Evolutionary conservation across 1,140 invertebrate species (phyloP).

Genomic region (Drosophila arizonae): DNA sequence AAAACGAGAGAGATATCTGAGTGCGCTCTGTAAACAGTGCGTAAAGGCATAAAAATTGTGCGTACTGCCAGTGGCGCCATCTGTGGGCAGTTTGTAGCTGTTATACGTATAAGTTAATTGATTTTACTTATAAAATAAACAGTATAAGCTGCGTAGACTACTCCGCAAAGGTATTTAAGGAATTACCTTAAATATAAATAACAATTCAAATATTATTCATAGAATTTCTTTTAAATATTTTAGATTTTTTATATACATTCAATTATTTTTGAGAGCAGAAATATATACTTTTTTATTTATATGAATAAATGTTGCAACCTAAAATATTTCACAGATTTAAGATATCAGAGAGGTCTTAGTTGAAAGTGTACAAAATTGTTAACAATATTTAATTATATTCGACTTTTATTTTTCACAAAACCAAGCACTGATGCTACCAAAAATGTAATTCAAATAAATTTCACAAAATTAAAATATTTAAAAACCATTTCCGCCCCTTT

Average conservation of each 20-base stretch:
- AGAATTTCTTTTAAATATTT: no score
- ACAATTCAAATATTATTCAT: no score
- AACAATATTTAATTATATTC: no score
- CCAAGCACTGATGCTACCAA: no score
- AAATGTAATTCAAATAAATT: no score
- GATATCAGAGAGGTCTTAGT: no score
- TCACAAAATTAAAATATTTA: background rate
- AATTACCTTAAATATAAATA: background rate
- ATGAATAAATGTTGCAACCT: no score
- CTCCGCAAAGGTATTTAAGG: no score
- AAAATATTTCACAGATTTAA: background rate
- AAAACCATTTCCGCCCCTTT: background rate
- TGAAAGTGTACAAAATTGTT: no score
- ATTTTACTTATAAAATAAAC: background rate
- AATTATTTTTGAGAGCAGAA: background rate
- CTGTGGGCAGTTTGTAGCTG: background rate
- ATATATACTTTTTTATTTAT: no score
- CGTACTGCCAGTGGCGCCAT: slow-evolving; percentile 9
- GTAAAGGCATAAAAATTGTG: slow-evolving; percentile 7
- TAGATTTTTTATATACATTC: background rate
- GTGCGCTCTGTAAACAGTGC: background rate
- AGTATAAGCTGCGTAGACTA: background rate
- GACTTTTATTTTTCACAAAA: no score
- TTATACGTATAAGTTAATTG: background rate
- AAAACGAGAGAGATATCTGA: background rate